Evolutionary conservation across 2,113 vertebrate genomes (phyloP).

Genomic region (Jacana jacana): DNA sequence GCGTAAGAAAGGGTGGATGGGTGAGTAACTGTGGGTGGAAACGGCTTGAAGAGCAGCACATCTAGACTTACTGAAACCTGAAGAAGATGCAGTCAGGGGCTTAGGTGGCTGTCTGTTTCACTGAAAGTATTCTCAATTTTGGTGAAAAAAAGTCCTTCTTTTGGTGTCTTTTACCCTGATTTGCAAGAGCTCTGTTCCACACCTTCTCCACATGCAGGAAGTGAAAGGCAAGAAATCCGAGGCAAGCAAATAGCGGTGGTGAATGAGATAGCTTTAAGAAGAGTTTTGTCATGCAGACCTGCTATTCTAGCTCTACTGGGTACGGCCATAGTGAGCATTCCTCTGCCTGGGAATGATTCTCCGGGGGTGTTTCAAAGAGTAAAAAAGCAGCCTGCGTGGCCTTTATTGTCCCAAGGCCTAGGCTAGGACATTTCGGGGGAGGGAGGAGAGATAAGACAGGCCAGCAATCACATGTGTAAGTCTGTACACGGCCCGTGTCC

Average conservation of each 20-base stretch:
- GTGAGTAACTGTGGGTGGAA: background rate
- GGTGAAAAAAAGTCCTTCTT: background rate
- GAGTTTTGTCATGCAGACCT: constrained; percentile 62
- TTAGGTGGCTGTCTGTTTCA: background rate
- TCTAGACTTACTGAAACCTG: background rate
- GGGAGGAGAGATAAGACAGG: constrained; percentile 1
- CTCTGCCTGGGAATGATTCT: constrained; percentile 56
- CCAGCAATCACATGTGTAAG: background rate
- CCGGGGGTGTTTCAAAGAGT: constrained; percentile 65
- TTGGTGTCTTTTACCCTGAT: background rate
- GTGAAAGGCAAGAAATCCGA: constrained; percentile 40
- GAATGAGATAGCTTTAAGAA: constrained; percentile 48
- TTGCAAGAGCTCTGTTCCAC: background rate
- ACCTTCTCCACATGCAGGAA: constrained; percentile 22
- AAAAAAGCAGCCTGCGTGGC: constrained; percentile 48
- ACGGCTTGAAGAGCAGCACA: background rate
- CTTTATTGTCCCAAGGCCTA: constrained; percentile 50
- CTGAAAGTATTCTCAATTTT: background rate
- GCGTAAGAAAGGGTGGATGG: background rate
- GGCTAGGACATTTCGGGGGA: constrained; percentile 58
- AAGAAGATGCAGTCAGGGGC: background rate
- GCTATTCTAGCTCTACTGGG: constrained; percentile 52
- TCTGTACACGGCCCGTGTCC: background rate
- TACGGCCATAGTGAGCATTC: constrained; percentile 64
- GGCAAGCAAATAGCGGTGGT: constrained; percentile 22